A percentile compares a stretch with the other conserved stretches of the same genome.
Conservation (phyloP, 2,888 invertebrate genomes). For the Monoplex corrugatus region DNA sequence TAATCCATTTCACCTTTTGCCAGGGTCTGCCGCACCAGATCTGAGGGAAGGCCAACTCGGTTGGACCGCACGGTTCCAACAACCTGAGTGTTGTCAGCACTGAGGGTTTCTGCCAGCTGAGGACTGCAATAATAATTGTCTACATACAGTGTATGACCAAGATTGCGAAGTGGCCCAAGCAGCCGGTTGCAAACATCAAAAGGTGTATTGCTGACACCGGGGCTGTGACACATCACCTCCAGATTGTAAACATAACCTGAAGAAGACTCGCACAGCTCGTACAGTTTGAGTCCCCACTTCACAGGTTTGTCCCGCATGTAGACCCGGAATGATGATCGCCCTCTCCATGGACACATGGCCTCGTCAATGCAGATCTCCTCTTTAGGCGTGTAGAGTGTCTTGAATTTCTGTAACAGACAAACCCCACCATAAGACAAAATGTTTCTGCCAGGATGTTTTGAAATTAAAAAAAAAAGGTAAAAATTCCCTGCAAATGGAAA, state of each 20-base stretch:
- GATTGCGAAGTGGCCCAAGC: not conserved
- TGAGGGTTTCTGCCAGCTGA: not conserved
- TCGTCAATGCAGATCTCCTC: slow-evolving; percentile 12
- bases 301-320: not conserved
- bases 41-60: too few species aligned
- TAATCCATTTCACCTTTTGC: too few species aligned
- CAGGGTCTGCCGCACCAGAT: too few species aligned
- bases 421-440: too few species aligned
- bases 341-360: slow-evolving; percentile 34
- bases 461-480: too few species aligned
- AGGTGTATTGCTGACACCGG: not conserved
- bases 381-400: not conserved
- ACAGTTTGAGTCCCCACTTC: slow-evolving; percentile 28
- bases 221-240: too few species aligned
- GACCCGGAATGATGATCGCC: not conserved
- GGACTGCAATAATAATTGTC: slow-evolving; percentile 53
- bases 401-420: too few species aligned
- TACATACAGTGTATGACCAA: slow-evolving; percentile 27
- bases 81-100: not conserved
- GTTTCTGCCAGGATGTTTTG: too few species aligned
- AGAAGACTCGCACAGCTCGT: not conserved
- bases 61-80: not conserved
- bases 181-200: not conserved
- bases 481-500: too few species aligned
- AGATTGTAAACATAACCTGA: not conserved